phyloP scores from a whole-genome alignment of 2,113 vertebrate genomes.

The Fukomys damarensis region DNA sequence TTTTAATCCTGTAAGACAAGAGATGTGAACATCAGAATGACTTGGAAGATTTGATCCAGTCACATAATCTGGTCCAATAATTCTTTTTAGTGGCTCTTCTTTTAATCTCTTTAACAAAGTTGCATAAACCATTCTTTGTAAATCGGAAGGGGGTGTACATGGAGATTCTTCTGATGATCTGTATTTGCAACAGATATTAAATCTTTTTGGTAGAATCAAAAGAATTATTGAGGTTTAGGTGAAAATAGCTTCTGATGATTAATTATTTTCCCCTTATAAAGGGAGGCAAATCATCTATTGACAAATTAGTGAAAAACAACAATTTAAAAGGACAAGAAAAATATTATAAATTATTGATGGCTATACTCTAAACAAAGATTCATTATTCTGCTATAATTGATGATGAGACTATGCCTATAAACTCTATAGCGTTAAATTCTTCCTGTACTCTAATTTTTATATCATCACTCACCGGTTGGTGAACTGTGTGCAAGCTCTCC shows the following conservation, averaged over 20 bases:
- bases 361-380: neutral
- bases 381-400: slow-evolving; percentile 21
- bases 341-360: neutral
- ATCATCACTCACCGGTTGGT: slow-evolving; percentile 86
- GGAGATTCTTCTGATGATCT: slow-evolving; percentile 84
- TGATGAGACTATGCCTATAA: neutral
- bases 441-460: neutral
- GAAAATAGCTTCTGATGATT: neutral
- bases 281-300: neutral
- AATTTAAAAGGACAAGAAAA: neutral
- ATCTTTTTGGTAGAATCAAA: slow-evolving; percentile 3
- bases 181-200: slow-evolving; percentile 55
- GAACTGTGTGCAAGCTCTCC: slow-evolving; percentile 91
- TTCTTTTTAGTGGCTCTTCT: slow-evolving; percentile 87
- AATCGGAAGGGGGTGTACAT: slow-evolving; percentile 88
- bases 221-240: neutral
- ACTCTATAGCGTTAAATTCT: neutral
- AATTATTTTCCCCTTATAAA: neutral
- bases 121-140: slow-evolving; percentile 87
- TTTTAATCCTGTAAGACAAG: slow-evolving; percentile 95
- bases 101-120: slow-evolving; percentile 88
- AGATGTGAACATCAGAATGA: slow-evolving; percentile 94
- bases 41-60: slow-evolving; percentile 97
- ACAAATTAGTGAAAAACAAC: neutral
- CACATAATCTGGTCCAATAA: slow-evolving; percentile 93